These are phyloP conservation scores for Drosophila lutescens DNA, from an alignment of 2,888 invertebrate genomes.

Conservation along the genomic window DNA sequence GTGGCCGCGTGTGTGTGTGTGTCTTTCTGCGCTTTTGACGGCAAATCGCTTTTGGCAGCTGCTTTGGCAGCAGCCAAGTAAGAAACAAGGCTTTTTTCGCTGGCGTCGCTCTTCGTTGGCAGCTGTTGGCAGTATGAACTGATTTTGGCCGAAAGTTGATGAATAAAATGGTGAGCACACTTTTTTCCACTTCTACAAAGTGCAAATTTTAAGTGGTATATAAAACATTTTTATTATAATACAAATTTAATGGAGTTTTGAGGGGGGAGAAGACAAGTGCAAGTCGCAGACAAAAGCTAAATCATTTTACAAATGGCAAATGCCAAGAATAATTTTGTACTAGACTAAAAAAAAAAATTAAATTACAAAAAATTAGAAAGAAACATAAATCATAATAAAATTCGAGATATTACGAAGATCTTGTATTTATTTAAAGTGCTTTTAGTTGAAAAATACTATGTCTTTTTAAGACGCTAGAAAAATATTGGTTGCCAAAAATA, in stretches of 20 bases:
- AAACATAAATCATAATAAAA: conserved; percentile 3
- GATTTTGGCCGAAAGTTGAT: conserved; percentile 71
- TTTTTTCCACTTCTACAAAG: conserved; percentile 22
- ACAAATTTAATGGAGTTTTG: neutral
- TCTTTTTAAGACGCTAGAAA: neutral
- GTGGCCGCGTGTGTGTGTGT: conserved; percentile 39
- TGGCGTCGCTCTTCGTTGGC: conserved; percentile 69
- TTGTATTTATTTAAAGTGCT: neutral
- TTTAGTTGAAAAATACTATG: neutral
- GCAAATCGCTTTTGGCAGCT: conserved; percentile 63
- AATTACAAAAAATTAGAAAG: neutral
- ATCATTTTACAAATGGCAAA: neutral
- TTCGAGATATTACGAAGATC: neutral
- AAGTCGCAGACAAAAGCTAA: neutral
- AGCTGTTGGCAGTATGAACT: conserved; percentile 80
- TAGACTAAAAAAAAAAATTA: too few species aligned
- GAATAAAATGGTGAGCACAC: conserved; percentile 75
- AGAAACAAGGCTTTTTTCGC: conserved; percentile 56
- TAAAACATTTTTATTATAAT: conserved; percentile 32
- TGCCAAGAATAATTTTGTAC: neutral
- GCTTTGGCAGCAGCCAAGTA: conserved; percentile 55
- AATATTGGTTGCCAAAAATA: neutral
- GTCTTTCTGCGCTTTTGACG: conserved; percentile 47
- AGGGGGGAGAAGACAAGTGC: neutral
- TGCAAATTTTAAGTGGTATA: conserved; percentile 42